Base-by-base conservation (phyloP, 2,797 vertebrate genomes). In the Valencia hispanica region DNA sequence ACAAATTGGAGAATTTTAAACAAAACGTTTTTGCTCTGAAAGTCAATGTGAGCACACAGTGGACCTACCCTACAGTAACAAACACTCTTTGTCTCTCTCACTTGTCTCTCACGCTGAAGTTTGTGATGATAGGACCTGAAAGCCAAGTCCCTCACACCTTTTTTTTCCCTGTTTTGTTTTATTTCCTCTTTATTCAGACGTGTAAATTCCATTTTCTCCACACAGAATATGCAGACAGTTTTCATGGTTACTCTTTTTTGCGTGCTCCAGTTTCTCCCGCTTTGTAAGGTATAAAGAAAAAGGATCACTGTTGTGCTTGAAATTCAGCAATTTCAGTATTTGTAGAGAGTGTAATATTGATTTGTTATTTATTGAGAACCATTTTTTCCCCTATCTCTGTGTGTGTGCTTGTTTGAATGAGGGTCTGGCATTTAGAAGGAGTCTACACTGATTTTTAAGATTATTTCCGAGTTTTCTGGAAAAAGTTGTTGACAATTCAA, bases 321-420 rank as follows among this genome's bases (percentile, higher is more conserved):
- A 90, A 85, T 79, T 88, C 78, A 77, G 82, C 90, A 88, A 90
- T 90, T 92, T 88, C 89, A 70, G 78, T 85, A 90, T 93, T 91
- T 86, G 91, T 92, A 90, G 88, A 90, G 82, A 89, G 88, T 94
- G 89, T 92, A 84, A 88, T 91, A 85, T 91, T 86, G 69, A 86
- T 93, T 94, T 91, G 83, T 93, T 95, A 95, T 96, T 96, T 95
- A 96, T 96, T 96, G 91, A 90, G 89, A 79, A 91, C 80, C 41
- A 11, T 20, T 30, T 43, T 18, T 39, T 51, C 3, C 34, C 63
- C 36, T 47, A 18, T 34, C 20, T 48, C n/a, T 61, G 9, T 74
- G 30, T 57, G 36, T 27, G 72, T 73, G 43, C 34, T 30, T 17
- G 68, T 53, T 20, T 79, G 86, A 80, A 84, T 78, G 86, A 74